Conservation (phyloP, 2,797 vertebrate species). For the Eidolon dupreanum region DNA sequence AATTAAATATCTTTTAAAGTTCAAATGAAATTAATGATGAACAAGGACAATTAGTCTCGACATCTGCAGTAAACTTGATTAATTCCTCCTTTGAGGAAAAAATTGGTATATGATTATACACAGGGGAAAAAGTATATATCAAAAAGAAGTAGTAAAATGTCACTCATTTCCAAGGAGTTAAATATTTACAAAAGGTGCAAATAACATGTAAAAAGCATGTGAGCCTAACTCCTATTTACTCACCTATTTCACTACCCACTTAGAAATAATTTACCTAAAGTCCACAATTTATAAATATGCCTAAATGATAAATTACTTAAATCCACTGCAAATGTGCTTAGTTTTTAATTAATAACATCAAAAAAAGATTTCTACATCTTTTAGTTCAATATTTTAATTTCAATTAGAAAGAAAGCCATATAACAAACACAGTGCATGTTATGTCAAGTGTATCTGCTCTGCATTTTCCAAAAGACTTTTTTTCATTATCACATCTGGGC, state of each 20-base stretch:
- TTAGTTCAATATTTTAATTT: neutral
- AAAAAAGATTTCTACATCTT: neutral
- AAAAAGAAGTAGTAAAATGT: neutral
- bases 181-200: neutral
- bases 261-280: neutral
- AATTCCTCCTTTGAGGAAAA: neutral
- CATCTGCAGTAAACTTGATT: neutral
- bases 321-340: accelerated
- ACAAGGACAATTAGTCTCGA: neutral
- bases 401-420: neutral
- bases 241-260: neutral
- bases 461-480: constrained; percentile 4
- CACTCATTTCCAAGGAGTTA: neutral
- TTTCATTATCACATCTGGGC: neutral
- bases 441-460: neutral
- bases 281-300: neutral
- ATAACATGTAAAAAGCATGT: neutral
- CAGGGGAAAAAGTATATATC: neutral
- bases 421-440: neutral
- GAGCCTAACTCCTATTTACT: neutral
- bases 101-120: neutral
- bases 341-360: constrained; percentile 25
- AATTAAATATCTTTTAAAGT: neutral
- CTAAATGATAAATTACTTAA: neutral
- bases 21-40: neutral